phyloP scores from a whole-genome alignment of 2,797 vertebrate species.

The Paguma larvata region DNA sequence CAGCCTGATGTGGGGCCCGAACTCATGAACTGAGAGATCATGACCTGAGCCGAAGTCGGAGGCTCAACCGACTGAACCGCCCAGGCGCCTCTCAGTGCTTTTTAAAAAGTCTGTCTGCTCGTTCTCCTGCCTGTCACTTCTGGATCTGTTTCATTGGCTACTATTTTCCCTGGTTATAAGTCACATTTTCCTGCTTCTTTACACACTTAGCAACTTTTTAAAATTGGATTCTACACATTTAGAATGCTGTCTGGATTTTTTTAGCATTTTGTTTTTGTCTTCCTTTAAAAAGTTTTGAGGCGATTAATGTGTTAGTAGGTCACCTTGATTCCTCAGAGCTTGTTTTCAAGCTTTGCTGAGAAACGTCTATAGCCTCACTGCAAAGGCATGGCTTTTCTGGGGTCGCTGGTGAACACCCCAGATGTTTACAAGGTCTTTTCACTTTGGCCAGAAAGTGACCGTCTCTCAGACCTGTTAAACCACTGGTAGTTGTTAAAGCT shows the following conservation, averaged over 20 bases:
- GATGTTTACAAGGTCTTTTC: not conserved
- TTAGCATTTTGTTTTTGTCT: not conserved
- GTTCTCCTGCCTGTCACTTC: not conserved
- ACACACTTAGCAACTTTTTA: not conserved
- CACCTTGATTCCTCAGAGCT: not conserved
- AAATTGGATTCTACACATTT: not conserved
- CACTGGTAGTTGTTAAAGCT: not conserved
- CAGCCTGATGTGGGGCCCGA: too few species aligned
- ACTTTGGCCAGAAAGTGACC: not conserved
- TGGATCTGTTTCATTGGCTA: not conserved
- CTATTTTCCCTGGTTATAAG: not conserved
- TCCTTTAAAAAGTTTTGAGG: not conserved
- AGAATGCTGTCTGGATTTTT: not conserved
- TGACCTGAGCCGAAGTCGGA: too few species aligned
- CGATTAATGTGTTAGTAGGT: not conserved
- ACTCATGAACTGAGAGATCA: too few species aligned
- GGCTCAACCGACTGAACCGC: too few species aligned
- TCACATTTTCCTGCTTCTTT: conserved; percentile 3
- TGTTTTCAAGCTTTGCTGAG: not conserved
- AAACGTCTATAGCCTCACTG: not conserved
- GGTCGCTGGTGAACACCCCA: not conserved
- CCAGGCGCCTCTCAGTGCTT: too few species aligned
- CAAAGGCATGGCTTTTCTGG: not conserved
- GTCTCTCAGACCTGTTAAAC: not conserved
- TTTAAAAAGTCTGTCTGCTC: not conserved